Percentiles rank a stretch among this genome's conserved stretches.
Conservation (phyloP, 2,797 vertebrate species). For the Aplochiton taeniatus region DNA sequence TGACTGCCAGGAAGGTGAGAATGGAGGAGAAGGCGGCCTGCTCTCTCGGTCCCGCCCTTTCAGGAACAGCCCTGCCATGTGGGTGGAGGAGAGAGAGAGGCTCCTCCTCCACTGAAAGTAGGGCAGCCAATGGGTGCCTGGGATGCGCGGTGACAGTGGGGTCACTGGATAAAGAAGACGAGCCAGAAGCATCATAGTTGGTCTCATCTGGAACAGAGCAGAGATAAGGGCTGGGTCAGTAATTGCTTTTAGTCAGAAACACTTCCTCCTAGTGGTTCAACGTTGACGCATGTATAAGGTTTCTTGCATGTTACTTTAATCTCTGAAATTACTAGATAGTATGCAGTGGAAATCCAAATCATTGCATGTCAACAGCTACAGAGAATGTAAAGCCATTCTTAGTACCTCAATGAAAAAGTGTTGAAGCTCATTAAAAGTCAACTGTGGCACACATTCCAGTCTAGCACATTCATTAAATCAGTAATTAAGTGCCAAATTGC, state of each 20-base stretch:
- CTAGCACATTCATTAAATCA: slow-evolving; percentile 27
- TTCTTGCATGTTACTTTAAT: slow-evolving; percentile 13
- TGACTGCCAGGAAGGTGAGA: slow-evolving; percentile 71
- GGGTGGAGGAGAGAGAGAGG: slow-evolving; percentile 72
- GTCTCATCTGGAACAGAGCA: slow-evolving; percentile 67
- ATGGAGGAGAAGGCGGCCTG: slow-evolving; percentile 75
- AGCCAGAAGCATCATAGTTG: slow-evolving; percentile 75
- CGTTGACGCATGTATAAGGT: slow-evolving; percentile 12
- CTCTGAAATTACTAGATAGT: slow-evolving; percentile 20
- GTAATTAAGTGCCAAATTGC: slow-evolving; percentile 26
- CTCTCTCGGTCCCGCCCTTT: slow-evolving; percentile 60
- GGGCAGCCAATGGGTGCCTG: slow-evolving; percentile 73
- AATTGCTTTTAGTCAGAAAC: neutral
- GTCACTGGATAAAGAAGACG: slow-evolving; percentile 71
- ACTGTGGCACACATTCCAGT: slow-evolving; percentile 24
- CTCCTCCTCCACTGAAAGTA: slow-evolving; percentile 75
- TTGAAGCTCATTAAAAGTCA: slow-evolving; percentile 24
- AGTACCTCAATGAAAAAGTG: slow-evolving; percentile 10
- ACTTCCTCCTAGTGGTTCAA: neutral
- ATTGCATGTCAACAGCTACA: slow-evolving; percentile 19
- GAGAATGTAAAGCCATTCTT: neutral
- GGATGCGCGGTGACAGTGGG: slow-evolving; percentile 68
- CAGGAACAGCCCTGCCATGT: slow-evolving; percentile 53
- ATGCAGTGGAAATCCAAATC: slow-evolving; percentile 13
- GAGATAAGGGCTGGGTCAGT: slow-evolving; percentile 1